Evolutionary conservation across 2,888 invertebrate genomes (phyloP).

Genomic region (Lasioglossum zephyrum): DNA sequence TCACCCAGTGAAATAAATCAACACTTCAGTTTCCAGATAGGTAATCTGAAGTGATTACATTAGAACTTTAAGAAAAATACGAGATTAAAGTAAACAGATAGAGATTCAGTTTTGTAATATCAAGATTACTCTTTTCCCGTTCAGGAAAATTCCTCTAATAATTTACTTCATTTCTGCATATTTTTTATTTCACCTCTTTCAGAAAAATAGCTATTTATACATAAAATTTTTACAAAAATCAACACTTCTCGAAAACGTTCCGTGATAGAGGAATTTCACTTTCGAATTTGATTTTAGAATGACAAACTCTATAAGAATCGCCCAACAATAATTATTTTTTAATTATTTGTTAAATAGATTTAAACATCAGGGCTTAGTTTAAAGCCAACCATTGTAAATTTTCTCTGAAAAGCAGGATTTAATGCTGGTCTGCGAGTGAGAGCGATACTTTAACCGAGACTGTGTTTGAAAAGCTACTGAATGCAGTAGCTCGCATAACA

Average conservation of each 20-base stretch:
- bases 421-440: background rate
- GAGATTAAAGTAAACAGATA: background rate
- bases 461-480: background rate
- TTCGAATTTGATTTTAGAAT: too few species aligned
- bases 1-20: too few species aligned
- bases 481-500: background rate
- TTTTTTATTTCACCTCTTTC: background rate
- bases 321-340: too few species aligned
- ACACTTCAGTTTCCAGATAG: background rate
- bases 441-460: background rate
- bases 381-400: background rate
- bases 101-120: background rate
- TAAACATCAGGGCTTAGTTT: background rate
- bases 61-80: background rate
- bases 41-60: background rate
- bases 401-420: background rate
- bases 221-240: too few species aligned
- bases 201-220: too few species aligned
- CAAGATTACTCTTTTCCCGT: background rate
- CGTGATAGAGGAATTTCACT: too few species aligned
- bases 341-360: too few species aligned
- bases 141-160: background rate
- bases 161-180: background rate
- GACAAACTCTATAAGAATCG: too few species aligned
- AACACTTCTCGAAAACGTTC: too few species aligned